Base-by-base conservation (phyloP, 1,140 invertebrate species). In the Stenopsyche tienmushanensis region DNA sequence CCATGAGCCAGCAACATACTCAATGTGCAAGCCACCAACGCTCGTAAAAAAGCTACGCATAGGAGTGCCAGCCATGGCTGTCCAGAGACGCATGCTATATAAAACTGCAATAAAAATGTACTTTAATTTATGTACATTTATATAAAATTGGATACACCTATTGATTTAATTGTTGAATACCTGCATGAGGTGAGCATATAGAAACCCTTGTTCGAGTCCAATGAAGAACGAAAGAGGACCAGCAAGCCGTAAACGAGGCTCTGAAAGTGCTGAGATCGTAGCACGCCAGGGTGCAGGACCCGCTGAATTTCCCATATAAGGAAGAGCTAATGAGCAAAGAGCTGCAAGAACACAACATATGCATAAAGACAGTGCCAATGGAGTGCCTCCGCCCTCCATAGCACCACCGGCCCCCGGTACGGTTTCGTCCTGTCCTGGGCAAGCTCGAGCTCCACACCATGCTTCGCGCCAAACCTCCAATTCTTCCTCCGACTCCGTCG, bases 171-270 rank as follows among this genome's bases (percentile, higher is more conserved):
- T n/a, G n/a, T n/a, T 20, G 24, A 47, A 63, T 65, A 87, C 87
- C 80, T 88, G 87, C 64, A 85, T 84, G 73, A 88, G 89, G 70
- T 88, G 87, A 3, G 87, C 83, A 71, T 85, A 87, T 73, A 90
- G 87, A 72, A 90, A 89, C 65, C 86, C 87, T 73, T 89, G 87
- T 73, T 89, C 87, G 39, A 89, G 74, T 23, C 88, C 88, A 59
- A 89, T 88, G 70, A 89, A 90, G 9, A 89, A 74, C 0, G 86
- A 85, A 66, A 89, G 80, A 0, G 87, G 87, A 0, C 83, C 83
- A 1, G 84, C 83, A 17, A 89, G 76, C 66, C 85, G 79, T 10
- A 88, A 73, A 42, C 84, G 80, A 9, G 77, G 75, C 64, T 85
- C 83, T 50, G 72, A 75, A 9, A 80, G 72, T 7, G 79, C 71